Base-by-base conservation (phyloP, 2,797 vertebrate genomes). In the Argentina silus region DNA sequence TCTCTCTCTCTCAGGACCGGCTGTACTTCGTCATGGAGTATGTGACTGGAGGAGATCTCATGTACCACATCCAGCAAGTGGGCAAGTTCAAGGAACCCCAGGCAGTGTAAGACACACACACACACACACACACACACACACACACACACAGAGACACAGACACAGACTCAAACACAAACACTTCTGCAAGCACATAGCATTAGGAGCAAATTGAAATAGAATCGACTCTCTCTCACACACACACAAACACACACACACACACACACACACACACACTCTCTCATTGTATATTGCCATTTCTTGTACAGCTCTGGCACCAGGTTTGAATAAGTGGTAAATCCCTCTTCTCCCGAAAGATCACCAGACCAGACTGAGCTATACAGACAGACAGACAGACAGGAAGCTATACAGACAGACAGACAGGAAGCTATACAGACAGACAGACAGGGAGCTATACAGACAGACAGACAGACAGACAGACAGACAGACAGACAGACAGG, bases 21-120 rank as follows among this genome's bases (percentile, higher is more conserved):
- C 94, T 99, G 61, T 99, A 98, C 91, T 99, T 99, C 63, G 97
- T 98, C 76, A 99, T 99, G 97, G 97, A 99, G 69, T 99, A 97
- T 6, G 97, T 99, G 85, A 99, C 95, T 1, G 97, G 97, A 0
- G 97, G 97, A 62, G 97, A 99, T 82, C 96, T 99, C 83, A 99
- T 99, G 97, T 99, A 94, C 75, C 94, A 95, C 74, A 95, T 95
- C 78, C 94, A 95, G 80, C 93, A 95, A 93, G 93, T 94, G 83
- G 94, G 97, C 70, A 98, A 97, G 81, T 99, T 99, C 86, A 99
- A 98, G 91, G 97, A 99, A 81, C 97, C 97, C 4, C 97, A 98
- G 88, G 97, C 97, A 90, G 97, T 99, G 97, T 99, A 9, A 3
- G 14, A 7, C n/a, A 45, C 62, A 45, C 42, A 45, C 42, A 64